Evolutionary conservation across 2,113 vertebrate genomes (phyloP), one percentile per base, ranked within the genome.

Genomic region (Chaetodon trifascialis): DNA sequence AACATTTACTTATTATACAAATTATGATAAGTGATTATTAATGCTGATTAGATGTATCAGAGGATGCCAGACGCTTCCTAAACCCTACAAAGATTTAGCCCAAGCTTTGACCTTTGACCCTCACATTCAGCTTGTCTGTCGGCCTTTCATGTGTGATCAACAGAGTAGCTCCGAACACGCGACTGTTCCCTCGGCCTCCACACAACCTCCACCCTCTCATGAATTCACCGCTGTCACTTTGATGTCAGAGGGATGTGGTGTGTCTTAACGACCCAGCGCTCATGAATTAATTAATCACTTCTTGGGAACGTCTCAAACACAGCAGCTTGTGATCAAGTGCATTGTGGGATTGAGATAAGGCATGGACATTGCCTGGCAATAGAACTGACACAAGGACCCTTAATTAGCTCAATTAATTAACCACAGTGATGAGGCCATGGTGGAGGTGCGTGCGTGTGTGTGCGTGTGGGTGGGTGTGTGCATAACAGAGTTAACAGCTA

Each of bases 341-440:
- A 92, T 94, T 92, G 92, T 91, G 90, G 88, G 90, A 82, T 68
- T 66, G 86, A 92, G 93, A 95, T 95, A 95, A 93, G 92, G 86
- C 59, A 51, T 42, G 77, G 85, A 93, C 92, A 90, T 85, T 62
- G 80, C 80, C 72, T 92, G 93, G 90, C 91, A 91, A 90, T 83
- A 79, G 84, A 92, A 86, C 82, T 84, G 91, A 94, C 91, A 93
- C 79, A 23, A 75, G 82, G 88, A 84, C 76, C 87, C 87, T 86
- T 93, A 92, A 93, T 95, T 94, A 92, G 84, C 86, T 89, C 70
- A 93, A 93, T 95, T 93, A 92, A 95, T 94, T 91, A 92, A 90
- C 80, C 73, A 73, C 17, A 21, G 76, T 79, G 85, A 76, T 64
- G 59, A 80, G 69, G 54, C 17, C 25, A 9, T 4, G 7, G n/a